These are phyloP conservation scores for Drosophila erecta DNA, from an alignment of 1,140 invertebrate genomes.

Conservation along the genomic window DNA sequence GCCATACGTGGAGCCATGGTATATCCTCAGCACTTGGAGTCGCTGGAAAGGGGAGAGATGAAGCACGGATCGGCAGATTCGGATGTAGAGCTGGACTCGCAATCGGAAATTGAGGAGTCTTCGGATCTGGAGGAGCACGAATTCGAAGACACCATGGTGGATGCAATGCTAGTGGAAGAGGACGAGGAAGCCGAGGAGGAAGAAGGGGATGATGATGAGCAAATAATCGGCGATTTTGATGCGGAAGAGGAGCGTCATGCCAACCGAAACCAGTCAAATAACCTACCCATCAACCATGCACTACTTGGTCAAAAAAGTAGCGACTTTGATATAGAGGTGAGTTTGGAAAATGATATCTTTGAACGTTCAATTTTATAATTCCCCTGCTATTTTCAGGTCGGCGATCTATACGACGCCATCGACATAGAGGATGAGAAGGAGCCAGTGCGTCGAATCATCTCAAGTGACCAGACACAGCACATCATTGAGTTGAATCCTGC, in stretches of 20 bases:
- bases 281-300: conserved; percentile 53
- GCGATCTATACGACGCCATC: conserved; percentile 86
- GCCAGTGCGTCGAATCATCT: conserved; percentile 83
- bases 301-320: conserved; percentile 51
- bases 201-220: conserved; percentile 63
- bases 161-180: conserved; percentile 78
- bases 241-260: conserved; percentile 18
- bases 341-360: conserved; percentile 10
- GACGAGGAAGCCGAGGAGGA: conserved; percentile 71
- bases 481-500: conserved; percentile 79
- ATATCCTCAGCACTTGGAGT: conserved; percentile 93
- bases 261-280: conserved; percentile 30
- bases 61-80: conserved; percentile 88
- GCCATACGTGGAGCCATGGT: conserved; percentile 95
- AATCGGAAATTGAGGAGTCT: conserved; percentile 85
- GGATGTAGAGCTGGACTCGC: conserved; percentile 86
- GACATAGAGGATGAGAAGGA: conserved; percentile 86
- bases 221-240: conserved; percentile 54
- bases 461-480: conserved; percentile 33
- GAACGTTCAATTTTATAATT: neutral
- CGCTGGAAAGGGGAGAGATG: conserved; percentile 93
- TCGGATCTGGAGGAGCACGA: conserved; percentile 85
- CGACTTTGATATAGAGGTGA: conserved; percentile 82
- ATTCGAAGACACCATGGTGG: conserved; percentile 85
- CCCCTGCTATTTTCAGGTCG: conserved; percentile 50